Percentiles rank a stretch among this genome's conserved stretches.
These are phyloP conservation scores for Calidris pygmaea DNA, from an alignment of 2,113 vertebrate species.

Conservation along the genomic window DNA sequence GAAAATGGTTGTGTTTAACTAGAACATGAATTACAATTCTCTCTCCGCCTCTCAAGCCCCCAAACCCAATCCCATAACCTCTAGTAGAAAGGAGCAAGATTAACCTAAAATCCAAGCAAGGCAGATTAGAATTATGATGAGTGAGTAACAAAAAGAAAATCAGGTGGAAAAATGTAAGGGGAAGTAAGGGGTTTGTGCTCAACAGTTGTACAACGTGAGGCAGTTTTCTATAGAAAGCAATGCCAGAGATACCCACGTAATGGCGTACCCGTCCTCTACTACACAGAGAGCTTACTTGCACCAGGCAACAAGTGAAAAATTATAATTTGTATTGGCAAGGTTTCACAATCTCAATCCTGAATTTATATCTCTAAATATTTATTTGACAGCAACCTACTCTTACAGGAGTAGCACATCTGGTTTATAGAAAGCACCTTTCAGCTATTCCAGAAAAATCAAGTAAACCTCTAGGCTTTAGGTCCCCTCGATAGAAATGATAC, in stretches of 20 bases:
- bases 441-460: background rate
- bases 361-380: background rate
- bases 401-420: background rate
- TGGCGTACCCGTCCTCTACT: fast-evolving
- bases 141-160: background rate
- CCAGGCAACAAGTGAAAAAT: background rate
- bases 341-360: background rate
- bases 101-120: background rate
- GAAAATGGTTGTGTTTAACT: background rate
- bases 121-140: background rate
- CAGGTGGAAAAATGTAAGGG: background rate
- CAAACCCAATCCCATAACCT: background rate
- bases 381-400: background rate
- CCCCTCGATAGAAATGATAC: background rate
- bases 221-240: background rate
- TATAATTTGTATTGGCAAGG: background rate
- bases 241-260: background rate
- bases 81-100: background rate
- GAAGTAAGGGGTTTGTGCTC: background rate
- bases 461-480: background rate
- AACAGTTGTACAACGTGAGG: background rate
- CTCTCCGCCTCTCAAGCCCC: fast-evolving
- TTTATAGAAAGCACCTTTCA: background rate
- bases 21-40: background rate
- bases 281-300: background rate